A percentile compares a stretch with the other conserved stretches of the same genome.
Evolutionary conservation across 2,888 invertebrate species (phyloP).

Genomic region (Lissonota sp.): DNA sequence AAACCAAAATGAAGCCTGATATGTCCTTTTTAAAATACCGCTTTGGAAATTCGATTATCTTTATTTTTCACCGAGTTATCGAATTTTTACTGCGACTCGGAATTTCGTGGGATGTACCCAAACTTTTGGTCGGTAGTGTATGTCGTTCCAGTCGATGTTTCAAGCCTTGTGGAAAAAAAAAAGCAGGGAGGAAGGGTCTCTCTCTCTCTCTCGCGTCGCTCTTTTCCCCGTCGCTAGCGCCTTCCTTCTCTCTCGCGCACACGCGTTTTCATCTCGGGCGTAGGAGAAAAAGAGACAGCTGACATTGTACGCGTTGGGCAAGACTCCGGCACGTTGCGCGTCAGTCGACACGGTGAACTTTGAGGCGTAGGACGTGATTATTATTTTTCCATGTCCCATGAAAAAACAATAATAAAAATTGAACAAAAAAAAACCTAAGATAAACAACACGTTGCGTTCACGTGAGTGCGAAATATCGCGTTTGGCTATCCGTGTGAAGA

Average conservation of each 20-base stretch:
- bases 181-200: constrained; percentile 22
- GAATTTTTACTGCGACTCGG: too few relatives aligned
- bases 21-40: too few relatives aligned
- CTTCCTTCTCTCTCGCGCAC: background rate
- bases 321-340: constrained; percentile 43
- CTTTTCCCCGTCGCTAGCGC: background rate
- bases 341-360: constrained; percentile 13
- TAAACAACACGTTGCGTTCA: background rate
- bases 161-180: constrained; percentile 24
- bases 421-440: background rate
- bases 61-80: too few relatives aligned
- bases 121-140: too few relatives aligned
- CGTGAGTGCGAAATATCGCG: background rate
- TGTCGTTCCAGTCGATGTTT: constrained; percentile 34
- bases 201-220: constrained; percentile 18
- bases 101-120: too few relatives aligned
- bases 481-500: background rate
- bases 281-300: constrained; percentile 29
- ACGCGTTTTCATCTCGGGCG: background rate
- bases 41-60: too few relatives aligned
- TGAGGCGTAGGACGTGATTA: constrained; percentile 35
- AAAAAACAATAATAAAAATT: background rate
- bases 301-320: constrained; percentile 42
- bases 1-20: too few relatives aligned
- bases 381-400: constrained; percentile 20